A percentile compares a stretch with the other conserved stretches of the same genome.
Conservation (phyloP, 1,140 invertebrate genomes). For the Dendrolimus kikuchii region DNA sequence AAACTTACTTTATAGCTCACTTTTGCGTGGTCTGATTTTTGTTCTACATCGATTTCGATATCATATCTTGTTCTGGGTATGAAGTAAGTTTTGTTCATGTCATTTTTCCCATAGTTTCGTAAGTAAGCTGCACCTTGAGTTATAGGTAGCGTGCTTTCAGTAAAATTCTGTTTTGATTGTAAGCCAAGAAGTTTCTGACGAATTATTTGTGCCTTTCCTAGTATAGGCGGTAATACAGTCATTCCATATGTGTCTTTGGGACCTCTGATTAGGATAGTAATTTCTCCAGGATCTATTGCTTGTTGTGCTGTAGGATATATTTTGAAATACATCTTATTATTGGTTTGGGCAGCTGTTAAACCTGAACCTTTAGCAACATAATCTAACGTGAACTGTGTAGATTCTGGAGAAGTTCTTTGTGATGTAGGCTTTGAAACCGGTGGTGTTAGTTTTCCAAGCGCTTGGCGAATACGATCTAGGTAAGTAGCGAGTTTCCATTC, state of each 20-base stretch:
- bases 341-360: constrained; percentile 67
- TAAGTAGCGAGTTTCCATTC: constrained; percentile 72
- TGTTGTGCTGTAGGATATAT: constrained; percentile 69
- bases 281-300: constrained; percentile 62
- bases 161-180: constrained; percentile 41
- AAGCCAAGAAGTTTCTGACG: constrained; percentile 58
- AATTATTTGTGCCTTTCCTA: constrained; percentile 62
- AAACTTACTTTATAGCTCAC: constrained; percentile 53
- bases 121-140: constrained; percentile 57
- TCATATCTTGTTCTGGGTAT: constrained; percentile 64
- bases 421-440: constrained; percentile 47
- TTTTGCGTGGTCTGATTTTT: constrained; percentile 46
- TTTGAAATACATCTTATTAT: constrained; percentile 67
- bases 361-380: constrained; percentile 75
- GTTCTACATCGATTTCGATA: constrained; percentile 56
- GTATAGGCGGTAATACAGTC: constrained; percentile 50
- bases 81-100: constrained; percentile 62
- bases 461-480: constrained; percentile 57
- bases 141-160: constrained; percentile 53
- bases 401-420: constrained; percentile 39
- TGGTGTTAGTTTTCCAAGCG: constrained; percentile 58
- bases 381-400: constrained; percentile 57
- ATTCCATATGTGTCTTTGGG: constrained; percentile 63
- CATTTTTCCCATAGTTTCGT: constrained; percentile 54
- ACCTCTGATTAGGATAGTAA: constrained; percentile 63